phyloP scores from a whole-genome alignment of 2,888 invertebrate genomes.

The Arctia plantaginis region DNA sequence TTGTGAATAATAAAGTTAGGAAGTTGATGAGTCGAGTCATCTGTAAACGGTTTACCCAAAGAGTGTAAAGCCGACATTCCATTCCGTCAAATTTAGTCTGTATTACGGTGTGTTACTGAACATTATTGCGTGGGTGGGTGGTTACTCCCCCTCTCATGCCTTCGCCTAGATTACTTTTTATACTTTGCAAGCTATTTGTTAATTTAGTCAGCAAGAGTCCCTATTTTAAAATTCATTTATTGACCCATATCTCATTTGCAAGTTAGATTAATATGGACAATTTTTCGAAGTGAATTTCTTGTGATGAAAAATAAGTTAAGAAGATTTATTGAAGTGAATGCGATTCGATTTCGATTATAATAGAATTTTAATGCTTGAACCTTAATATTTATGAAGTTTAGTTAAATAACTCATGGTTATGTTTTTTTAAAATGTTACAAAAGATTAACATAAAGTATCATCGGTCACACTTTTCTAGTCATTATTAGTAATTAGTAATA shows the following conservation, averaged over 20 bases:
- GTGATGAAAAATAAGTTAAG: not conserved
- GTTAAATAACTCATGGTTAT: not conserved
- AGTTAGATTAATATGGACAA: constrained; percentile 15
- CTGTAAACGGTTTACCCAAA: constrained; percentile 13
- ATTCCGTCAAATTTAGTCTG: constrained; percentile 5
- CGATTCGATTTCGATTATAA: not conserved
- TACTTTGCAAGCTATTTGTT: constrained; percentile 42
- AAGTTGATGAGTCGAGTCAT: constrained; percentile 15
- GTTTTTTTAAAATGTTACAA: not conserved
- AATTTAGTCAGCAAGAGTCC: constrained; percentile 26
- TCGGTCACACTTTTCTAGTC: no score
- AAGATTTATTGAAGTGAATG: not conserved
- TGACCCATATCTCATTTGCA: constrained; percentile 21
- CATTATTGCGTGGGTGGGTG: constrained; percentile 43
- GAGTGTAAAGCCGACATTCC: constrained; percentile 4
- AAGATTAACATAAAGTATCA: no score
- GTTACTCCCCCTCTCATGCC: constrained; percentile 49
- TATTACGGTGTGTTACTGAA: constrained; percentile 29
- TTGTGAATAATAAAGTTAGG: constrained; percentile 8
- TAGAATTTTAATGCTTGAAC: not conserved
- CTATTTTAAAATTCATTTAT: constrained; percentile 15
- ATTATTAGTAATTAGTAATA: no score
- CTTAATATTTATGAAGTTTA: not conserved
- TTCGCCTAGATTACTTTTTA: constrained; percentile 54
- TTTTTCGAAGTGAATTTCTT: constrained; percentile 4